These are phyloP conservation scores for Struthidea cinerea DNA, from an alignment of 2,113 vertebrate genomes.

Conservation along the genomic window DNA sequence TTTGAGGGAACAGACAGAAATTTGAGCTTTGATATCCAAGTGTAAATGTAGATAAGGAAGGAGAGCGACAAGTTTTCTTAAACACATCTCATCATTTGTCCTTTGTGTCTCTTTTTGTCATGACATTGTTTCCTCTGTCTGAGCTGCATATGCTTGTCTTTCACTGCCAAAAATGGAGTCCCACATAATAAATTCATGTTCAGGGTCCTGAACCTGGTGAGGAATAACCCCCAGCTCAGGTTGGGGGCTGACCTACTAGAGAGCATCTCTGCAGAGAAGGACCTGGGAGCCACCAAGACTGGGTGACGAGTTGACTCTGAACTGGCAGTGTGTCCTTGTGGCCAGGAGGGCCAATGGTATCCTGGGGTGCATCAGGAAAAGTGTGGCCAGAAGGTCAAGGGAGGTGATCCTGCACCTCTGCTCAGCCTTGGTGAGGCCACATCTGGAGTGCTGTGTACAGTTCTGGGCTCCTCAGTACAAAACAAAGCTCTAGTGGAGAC, in stretches of 20 bases:
- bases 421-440: not conserved
- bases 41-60: not conserved
- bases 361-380: not conserved
- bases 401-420: not conserved
- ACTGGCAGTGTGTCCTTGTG: not conserved
- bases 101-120: not conserved
- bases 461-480: not conserved
- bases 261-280: not conserved
- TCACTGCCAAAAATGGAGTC: not conserved
- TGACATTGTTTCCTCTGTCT: not conserved
- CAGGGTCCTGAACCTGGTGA: not conserved
- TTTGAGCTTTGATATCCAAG: not conserved
- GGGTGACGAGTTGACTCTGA: not conserved
- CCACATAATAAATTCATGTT: not conserved
- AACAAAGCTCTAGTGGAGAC: not conserved
- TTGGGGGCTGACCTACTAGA: not conserved
- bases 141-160: not conserved
- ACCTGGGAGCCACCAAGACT: not conserved
- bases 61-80: not conserved
- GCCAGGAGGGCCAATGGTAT: not conserved
- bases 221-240: not conserved
- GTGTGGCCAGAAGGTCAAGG: accelerated
- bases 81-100: not conserved
- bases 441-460: too few relatives aligned
- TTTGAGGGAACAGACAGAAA: not conserved